phyloP scores from a whole-genome alignment of 1,140 invertebrate species.

The Pseudomyrmex concolor region DNA sequence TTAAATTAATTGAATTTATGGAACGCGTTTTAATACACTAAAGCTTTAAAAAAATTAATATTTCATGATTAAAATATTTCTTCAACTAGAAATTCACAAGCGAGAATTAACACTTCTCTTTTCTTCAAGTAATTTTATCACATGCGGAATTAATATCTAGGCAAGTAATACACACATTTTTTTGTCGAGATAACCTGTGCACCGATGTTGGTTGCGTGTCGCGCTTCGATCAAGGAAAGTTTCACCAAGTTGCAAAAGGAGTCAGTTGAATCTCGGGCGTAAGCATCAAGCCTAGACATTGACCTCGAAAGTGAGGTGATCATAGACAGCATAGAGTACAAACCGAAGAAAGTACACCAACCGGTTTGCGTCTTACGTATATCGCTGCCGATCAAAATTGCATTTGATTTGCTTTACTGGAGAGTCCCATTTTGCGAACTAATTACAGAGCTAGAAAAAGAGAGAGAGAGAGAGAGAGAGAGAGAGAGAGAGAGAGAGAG shows the following conservation, averaged over 20 bases:
- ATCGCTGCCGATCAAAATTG: constrained; percentile 9
- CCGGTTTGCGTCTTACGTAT: constrained; percentile 29
- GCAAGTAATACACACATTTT: too few species aligned
- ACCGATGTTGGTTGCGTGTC: not conserved
- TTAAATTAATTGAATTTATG: too few species aligned
- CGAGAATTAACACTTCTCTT: too few species aligned
- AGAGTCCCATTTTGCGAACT: not conserved
- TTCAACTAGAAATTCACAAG: too few species aligned
- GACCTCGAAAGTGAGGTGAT: constrained; percentile 78
- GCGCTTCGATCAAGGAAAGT: constrained; percentile 50
- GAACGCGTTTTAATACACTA: too few species aligned
- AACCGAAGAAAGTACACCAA: constrained; percentile 73
- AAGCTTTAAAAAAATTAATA: too few species aligned
- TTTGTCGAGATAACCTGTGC: not conserved
- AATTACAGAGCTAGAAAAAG: too few species aligned
- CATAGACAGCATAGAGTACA: constrained; percentile 30
- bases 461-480: too few species aligned
- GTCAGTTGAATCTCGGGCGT: constrained; percentile 15
- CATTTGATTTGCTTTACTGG: not conserved
- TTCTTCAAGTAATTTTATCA: too few species aligned
- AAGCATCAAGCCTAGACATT: constrained; percentile 74
- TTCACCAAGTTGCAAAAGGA: constrained; percentile 7
- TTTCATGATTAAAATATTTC: too few species aligned
- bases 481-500: too few species aligned
- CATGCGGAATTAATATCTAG: too few species aligned